phyloP scores from a whole-genome alignment of 2,888 invertebrate genomes.

The Cephus spinipes region DNA sequence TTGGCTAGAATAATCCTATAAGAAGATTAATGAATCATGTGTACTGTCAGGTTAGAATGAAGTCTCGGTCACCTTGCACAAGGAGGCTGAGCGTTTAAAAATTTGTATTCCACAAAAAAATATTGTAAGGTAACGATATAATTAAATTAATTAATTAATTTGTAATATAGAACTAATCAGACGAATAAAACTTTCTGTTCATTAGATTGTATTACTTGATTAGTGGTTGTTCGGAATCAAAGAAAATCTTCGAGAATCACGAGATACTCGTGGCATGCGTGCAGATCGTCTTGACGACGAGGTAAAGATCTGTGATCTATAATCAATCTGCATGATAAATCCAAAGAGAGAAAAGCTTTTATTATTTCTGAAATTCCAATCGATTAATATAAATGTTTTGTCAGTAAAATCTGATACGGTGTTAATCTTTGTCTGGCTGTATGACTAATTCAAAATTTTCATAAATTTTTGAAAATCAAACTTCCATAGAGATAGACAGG shows the following conservation, averaged over 20 bases:
- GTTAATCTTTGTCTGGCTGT: not conserved
- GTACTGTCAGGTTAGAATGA: too few species aligned
- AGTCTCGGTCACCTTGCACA: too few species aligned
- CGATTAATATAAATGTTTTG: not conserved
- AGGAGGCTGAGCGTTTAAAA: too few species aligned
- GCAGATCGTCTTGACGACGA: constrained; percentile 33
- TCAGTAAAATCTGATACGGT: not conserved
- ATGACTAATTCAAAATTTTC: too few species aligned
- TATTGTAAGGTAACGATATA: constrained; percentile 5
- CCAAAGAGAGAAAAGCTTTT: not conserved
- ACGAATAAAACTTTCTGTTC: not conserved
- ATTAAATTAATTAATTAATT: not conserved
- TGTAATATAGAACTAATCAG: not conserved
- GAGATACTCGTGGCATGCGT: constrained; percentile 34
- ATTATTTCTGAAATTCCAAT: not conserved
- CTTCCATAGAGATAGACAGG: too few species aligned
- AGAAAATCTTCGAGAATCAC: not conserved
- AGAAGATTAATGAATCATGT: too few species aligned
- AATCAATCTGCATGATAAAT: not conserved
- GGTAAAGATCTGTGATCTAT: constrained; percentile 30
- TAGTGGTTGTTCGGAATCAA: too few species aligned
- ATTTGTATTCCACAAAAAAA: not conserved
- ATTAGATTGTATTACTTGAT: not conserved
- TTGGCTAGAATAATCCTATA: too few species aligned
- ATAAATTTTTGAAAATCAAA: too few species aligned